phyloP scores from a whole-genome alignment of 2,888 invertebrate genomes.

The Didymodactylos carnosus region DNA sequence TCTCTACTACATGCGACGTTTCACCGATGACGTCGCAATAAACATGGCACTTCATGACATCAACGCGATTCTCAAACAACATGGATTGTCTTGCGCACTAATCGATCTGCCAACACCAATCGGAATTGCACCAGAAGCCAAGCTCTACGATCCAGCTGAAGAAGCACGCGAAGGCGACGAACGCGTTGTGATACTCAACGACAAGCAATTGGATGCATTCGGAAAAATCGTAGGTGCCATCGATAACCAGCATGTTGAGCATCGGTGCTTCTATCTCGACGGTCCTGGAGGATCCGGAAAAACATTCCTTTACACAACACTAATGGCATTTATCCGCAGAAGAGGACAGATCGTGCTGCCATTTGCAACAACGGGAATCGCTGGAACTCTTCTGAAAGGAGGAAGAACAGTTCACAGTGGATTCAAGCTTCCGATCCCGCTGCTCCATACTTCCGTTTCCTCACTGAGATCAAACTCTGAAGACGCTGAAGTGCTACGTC shows the following conservation, averaged over 20 bases:
- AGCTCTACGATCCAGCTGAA: slow-evolving; percentile 21
- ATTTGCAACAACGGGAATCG: not conserved
- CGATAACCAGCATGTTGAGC: not conserved
- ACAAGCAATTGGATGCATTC: not conserved
- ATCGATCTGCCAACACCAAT: too few relatives aligned
- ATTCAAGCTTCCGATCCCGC: not conserved
- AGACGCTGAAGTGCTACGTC: not conserved
- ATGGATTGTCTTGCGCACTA: slow-evolving; percentile 20
- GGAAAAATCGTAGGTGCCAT: not conserved
- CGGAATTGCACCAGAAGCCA: slow-evolving; percentile 31
- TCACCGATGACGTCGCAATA: not conserved
- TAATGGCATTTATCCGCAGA: not conserved
- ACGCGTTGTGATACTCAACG: not conserved
- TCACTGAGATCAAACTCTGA: not conserved
- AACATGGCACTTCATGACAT: not conserved
- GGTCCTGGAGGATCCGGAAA: not conserved
- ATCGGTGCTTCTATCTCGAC: not conserved
- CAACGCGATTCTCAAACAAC: slow-evolving; percentile 28
- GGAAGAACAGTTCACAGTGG: not conserved
- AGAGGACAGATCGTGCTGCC: not conserved
- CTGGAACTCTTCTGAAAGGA: not conserved
- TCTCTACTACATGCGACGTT: not conserved
- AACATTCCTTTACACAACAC: not conserved
- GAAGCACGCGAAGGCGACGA: too few relatives aligned
- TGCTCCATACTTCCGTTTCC: not conserved